Conservation (phyloP, 2,113 vertebrate species). For the Athene noctua region DNA sequence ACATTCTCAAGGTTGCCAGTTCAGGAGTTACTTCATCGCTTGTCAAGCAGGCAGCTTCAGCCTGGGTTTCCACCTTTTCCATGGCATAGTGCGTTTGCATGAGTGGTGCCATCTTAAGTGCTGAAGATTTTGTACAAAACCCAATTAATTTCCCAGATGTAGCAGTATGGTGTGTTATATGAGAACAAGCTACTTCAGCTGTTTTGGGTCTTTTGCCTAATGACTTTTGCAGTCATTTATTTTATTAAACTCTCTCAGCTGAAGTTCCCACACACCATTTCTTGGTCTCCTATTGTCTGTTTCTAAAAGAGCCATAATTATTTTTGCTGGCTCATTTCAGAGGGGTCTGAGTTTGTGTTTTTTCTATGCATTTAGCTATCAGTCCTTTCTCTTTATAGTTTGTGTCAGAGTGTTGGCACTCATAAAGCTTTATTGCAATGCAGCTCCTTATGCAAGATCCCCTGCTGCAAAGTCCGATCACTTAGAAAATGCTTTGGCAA, state of each 20-base stretch:
- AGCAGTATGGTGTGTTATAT: not conserved
- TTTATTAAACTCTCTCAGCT: not conserved
- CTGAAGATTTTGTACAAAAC: not conserved
- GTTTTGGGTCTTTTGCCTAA: not conserved
- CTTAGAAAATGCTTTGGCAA: not conserved
- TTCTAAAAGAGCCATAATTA: not conserved
- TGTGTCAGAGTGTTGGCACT: not conserved
- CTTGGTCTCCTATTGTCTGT: rapidly evolving
- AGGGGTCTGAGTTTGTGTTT: not conserved
- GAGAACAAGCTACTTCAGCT: not conserved
- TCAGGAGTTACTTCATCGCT: not conserved
- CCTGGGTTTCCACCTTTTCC: not conserved
- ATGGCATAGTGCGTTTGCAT: not conserved
- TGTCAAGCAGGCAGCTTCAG: not conserved
- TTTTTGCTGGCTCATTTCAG: not conserved
- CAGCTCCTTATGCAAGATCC: not conserved
- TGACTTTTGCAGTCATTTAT: not conserved
- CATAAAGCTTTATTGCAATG: not conserved
- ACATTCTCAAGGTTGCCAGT: not conserved
- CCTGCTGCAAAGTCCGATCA: not conserved
- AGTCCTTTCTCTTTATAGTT: not conserved
- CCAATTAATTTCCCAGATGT: not conserved
- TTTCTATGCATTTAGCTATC: not conserved
- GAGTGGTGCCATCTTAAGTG: not conserved
- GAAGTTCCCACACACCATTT: not conserved